Evolutionary conservation across 2,888 invertebrate genomes (phyloP).

Genomic region (Didymodactylos carnosus): DNA sequence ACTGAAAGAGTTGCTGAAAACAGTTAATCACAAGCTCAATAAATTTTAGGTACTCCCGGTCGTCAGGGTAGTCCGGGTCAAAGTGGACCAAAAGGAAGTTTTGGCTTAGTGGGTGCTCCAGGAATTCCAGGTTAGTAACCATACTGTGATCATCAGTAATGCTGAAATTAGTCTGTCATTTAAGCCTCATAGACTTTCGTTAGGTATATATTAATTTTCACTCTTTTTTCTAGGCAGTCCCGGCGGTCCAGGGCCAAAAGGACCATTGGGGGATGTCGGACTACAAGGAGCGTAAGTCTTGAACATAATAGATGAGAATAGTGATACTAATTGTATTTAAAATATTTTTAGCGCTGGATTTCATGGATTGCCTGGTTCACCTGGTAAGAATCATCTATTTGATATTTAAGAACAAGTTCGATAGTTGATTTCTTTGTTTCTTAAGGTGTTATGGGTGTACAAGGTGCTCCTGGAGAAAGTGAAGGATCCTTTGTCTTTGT

Average conservation of each 20-base stretch:
- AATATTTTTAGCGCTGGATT: not conserved
- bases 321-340: not conserved
- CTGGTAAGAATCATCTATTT: not conserved
- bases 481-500: constrained; percentile 15
- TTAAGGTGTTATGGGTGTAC: constrained; percentile 3
- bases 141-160: not conserved
- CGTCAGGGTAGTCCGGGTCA: constrained; percentile 15
- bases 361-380: not conserved
- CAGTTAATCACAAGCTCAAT: too few relatives aligned
- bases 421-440: not conserved
- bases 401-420: too few relatives aligned
- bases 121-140: not conserved
- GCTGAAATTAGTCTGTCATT: constrained; percentile 12
- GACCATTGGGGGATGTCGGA: constrained; percentile 12
- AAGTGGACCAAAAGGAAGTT: constrained; percentile 6
- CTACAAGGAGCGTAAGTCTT: constrained; percentile 5
- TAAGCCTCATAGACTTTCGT: constrained; percentile 39
- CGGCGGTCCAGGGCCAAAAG: constrained; percentile 1
- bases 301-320: not conserved
- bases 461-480: not conserved
- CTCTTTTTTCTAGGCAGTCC: not conserved
- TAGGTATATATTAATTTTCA: constrained; percentile 30
- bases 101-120: not conserved
- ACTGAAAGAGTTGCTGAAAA: too few relatives aligned
- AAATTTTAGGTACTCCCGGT: not conserved